Conservation (phyloP, 2,888 invertebrate species). For the Panzeria rudis region DNA sequence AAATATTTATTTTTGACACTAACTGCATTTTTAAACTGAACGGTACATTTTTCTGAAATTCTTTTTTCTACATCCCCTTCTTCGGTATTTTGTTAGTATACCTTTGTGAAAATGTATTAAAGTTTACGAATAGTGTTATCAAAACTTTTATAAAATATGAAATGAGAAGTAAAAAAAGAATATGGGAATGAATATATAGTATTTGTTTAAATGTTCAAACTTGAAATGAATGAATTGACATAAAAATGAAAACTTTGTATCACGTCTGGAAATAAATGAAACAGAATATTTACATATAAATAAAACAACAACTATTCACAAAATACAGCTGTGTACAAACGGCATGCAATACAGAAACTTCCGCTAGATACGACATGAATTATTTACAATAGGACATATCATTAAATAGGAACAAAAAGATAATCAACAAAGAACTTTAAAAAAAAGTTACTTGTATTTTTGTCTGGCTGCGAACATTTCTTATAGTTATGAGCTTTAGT, state of each 20-base stretch:
- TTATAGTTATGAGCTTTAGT: background rate
- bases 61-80: background rate
- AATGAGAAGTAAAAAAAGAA: background rate
- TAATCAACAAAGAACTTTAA: background rate
- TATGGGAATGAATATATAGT: background rate
- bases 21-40: background rate
- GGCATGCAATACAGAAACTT: background rate
- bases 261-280: conserved; percentile 29
- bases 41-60: background rate
- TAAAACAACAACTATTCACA: background rate
- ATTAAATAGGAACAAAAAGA: background rate
- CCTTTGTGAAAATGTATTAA: background rate
- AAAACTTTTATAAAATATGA: background rate
- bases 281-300: background rate
- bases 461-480: background rate
- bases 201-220: conserved; percentile 12
- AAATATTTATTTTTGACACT: too few species aligned
- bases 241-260: conserved; percentile 39
- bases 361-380: background rate
- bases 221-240: conserved; percentile 46
- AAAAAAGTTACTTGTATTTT: background rate
- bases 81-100: background rate
- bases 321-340: background rate
- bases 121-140: conserved; percentile 7
- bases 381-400: background rate